Evolutionary conservation across 2,113 vertebrate genomes (phyloP).

Genomic region (Prochilodus magdalenae): DNA sequence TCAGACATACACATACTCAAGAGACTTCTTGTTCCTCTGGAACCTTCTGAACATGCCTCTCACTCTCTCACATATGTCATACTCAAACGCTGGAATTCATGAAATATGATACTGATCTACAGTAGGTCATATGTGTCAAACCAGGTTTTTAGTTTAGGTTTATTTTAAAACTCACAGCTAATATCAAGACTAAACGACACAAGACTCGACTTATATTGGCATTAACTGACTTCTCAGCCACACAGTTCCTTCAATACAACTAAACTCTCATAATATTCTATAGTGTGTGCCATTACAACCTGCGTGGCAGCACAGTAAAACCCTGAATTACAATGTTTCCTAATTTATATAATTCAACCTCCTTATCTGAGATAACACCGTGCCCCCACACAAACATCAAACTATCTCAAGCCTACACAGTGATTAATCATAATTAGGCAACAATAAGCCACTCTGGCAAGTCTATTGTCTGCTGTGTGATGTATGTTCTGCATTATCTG

Average conservation of each 20-base stretch:
- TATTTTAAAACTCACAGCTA: too few species aligned
- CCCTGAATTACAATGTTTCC: neutral
- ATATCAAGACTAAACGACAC: too few species aligned
- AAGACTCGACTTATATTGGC: too few species aligned
- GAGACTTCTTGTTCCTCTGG: constrained; percentile 20
- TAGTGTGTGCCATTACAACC: neutral
- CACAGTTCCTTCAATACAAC: neutral
- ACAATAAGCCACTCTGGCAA: constrained; percentile 24
- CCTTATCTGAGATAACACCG: neutral
- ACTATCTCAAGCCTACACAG: neutral
- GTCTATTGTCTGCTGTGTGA: neutral
- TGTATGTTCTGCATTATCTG: neutral
- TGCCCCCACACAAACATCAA: neutral
- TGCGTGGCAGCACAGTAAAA: neutral
- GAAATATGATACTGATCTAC: neutral
- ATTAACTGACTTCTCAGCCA: neutral
- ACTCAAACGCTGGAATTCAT: neutral
- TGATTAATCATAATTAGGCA: constrained; percentile 35
- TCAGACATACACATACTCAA: constrained; percentile 30
- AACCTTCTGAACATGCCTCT: neutral
- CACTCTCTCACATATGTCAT: constrained; percentile 21
- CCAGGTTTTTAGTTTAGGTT: too few species aligned
- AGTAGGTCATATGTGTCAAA: neutral
- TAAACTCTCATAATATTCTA: neutral
- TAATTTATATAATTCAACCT: neutral